A percentile compares a stretch with the other conserved stretches of the same genome.
Evolutionary conservation across 2,888 invertebrate genomes (phyloP).

Genomic region (Pristionchus maxplancki): DNA sequence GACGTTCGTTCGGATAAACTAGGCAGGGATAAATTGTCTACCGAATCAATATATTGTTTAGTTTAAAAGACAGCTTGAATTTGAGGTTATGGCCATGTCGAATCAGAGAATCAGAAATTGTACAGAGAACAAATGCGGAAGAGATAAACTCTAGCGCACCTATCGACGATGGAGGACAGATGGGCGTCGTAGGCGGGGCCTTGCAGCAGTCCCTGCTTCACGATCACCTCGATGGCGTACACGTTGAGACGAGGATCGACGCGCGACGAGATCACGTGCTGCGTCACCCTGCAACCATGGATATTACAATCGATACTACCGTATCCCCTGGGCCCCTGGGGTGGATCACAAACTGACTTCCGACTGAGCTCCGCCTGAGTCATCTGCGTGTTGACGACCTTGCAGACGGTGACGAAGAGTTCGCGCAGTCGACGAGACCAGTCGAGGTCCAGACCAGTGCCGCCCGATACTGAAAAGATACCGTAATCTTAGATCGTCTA

Average conservation of each 20-base stretch:
- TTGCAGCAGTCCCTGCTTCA: slow-evolving; percentile 33
- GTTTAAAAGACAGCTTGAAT: too few relatives aligned
- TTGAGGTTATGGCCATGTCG: too few relatives aligned
- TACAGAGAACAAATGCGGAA: too few relatives aligned
- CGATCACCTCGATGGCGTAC: slow-evolving; percentile 88
- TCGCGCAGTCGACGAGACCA: slow-evolving; percentile 67
- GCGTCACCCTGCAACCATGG: slow-evolving; percentile 55
- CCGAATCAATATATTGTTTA: not conserved
- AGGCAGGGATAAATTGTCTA: not conserved
- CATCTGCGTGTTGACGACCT: slow-evolving; percentile 55
- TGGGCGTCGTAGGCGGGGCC: slow-evolving; percentile 39
- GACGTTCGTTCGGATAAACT: not conserved
- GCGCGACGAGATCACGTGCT: slow-evolving; percentile 61
- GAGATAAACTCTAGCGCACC: too few relatives aligned
- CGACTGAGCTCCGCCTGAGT: slow-evolving; percentile 56
- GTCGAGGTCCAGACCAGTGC: slow-evolving; percentile 60
- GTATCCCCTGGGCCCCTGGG: too few relatives aligned
- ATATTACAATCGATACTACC: not conserved
- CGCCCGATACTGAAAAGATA: slow-evolving; percentile 42
- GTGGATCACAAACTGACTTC: slow-evolving; percentile 30
- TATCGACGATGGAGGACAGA: slow-evolving; percentile 47
- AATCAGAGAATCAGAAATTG: too few relatives aligned
- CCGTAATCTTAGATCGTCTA: not conserved
- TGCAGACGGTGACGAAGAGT: slow-evolving; percentile 65
- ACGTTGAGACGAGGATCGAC: slow-evolving; percentile 70